These are phyloP conservation scores for Eumeta japonica DNA, from an alignment of 1,140 invertebrate genomes.

Conservation along the genomic window DNA sequence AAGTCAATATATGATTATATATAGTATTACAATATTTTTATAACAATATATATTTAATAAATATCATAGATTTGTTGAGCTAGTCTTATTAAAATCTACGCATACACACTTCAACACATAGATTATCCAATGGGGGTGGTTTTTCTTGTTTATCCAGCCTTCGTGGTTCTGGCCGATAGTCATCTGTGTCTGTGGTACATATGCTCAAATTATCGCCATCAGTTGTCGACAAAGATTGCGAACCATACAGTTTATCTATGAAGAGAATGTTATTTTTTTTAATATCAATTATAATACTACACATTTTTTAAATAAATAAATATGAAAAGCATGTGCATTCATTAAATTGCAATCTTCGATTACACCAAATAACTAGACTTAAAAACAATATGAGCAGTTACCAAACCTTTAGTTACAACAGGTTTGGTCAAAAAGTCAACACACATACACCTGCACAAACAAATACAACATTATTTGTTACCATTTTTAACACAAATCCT, in stretches of 20 bases:
- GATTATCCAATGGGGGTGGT: slow-evolving; percentile 29
- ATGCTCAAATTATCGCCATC: slow-evolving; percentile 38
- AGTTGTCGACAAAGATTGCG: slow-evolving; percentile 31
- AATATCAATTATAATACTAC: slow-evolving; percentile 8
- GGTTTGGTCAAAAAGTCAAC: too few relatives aligned
- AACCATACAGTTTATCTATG: slow-evolving; percentile 38
- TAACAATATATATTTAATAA: too few relatives aligned
- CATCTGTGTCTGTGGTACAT: slow-evolving; percentile 32
- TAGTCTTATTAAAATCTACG: too few relatives aligned
- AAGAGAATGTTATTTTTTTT: slow-evolving; percentile 5
- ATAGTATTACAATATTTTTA: too few relatives aligned
- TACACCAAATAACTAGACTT: slow-evolving; percentile 18
- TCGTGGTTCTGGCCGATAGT: slow-evolving; percentile 20
- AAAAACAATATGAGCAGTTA: too few relatives aligned
- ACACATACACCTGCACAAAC: too few relatives aligned
- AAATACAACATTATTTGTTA: too few relatives aligned
- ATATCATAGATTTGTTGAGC: too few relatives aligned
- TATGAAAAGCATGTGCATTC: slow-evolving; percentile 1
- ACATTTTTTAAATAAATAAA: slow-evolving; percentile 1
- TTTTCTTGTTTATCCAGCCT: slow-evolving; percentile 19
- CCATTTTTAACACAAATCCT: too few relatives aligned
- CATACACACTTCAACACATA: too few relatives aligned
- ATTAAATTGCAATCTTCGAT: not conserved
- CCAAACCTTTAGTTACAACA: too few relatives aligned
- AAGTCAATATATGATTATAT: too few relatives aligned